phyloP scores from a whole-genome alignment of 2,113 vertebrate species.

The Erinaceus europaeus region DNA sequence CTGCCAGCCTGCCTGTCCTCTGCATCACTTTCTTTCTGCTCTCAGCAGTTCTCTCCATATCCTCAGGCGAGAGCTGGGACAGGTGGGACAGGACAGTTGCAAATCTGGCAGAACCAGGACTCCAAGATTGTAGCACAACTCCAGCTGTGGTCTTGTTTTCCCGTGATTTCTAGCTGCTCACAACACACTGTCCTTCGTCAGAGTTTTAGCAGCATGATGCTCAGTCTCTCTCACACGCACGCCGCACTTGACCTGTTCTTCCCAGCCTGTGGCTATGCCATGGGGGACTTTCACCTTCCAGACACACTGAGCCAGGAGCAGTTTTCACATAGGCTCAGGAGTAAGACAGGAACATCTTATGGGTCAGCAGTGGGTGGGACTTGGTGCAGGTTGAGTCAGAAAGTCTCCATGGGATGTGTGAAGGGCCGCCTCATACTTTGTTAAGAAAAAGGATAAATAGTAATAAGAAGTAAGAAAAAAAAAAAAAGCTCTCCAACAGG shows the following conservation, averaged over 20 bases:
- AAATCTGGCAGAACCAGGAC: background rate
- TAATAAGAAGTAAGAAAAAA: background rate
- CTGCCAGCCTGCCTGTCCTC: no score
- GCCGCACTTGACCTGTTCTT: no score
- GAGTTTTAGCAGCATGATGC: background rate
- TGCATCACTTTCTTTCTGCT: no score
- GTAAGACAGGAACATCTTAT: background rate
- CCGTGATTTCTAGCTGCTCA: background rate
- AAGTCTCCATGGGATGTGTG: background rate
- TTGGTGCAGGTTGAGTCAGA: background rate
- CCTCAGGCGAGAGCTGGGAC: background rate
- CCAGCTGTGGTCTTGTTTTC: background rate
- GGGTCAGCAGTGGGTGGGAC: background rate
- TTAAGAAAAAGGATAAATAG: no score
- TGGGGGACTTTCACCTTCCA: no score
- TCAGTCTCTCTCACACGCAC: background rate
- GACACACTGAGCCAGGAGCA: background rate
- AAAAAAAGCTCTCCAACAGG: background rate
- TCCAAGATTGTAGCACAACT: background rate
- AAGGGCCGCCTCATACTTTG: background rate
- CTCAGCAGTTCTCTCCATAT: no score
- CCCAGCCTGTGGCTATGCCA: no score
- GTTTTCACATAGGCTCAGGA: background rate
- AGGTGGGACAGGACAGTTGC: background rate
- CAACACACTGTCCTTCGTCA: background rate